Conservation (phyloP, 2,797 vertebrate species). For the Rhinichthys osculus region DNA sequence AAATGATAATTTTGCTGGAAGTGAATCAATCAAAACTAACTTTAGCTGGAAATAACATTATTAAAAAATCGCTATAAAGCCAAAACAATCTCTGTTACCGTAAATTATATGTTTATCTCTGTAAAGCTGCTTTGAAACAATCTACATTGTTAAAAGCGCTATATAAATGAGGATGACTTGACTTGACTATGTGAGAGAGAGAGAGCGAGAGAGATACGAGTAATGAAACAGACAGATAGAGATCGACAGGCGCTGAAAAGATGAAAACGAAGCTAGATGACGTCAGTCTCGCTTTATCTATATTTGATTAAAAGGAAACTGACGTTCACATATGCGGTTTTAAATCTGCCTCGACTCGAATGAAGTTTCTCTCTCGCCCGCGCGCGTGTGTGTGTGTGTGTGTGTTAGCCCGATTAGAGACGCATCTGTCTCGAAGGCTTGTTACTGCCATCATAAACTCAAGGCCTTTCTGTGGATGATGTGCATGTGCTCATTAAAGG, state of each 20-base stretch:
- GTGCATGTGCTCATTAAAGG: constrained; percentile 1
- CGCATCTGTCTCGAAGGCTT: not conserved
- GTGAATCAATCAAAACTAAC: too few relatives aligned
- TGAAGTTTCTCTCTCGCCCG: not conserved
- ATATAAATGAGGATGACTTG: too few relatives aligned
- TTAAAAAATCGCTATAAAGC: too few relatives aligned
- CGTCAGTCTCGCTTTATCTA: not conserved
- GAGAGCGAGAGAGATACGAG: not conserved
- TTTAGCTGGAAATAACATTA: too few relatives aligned
- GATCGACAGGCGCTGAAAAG: not conserved
- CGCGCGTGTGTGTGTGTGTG: not conserved
- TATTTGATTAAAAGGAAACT: constrained; percentile 18
- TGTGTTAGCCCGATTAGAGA: not conserved
- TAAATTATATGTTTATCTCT: too few relatives aligned
- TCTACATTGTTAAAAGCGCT: too few relatives aligned
- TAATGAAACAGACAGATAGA: constrained; percentile 2
- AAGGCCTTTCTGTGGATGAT: not conserved
- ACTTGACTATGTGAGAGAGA: too few relatives aligned
- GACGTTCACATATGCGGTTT: not conserved
- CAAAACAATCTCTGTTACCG: too few relatives aligned
- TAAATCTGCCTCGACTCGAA: not conserved
- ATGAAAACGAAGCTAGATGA: not conserved
- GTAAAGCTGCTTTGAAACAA: too few relatives aligned
- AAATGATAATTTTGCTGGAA: too few relatives aligned
- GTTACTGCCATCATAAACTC: constrained; percentile 3